Base-by-base conservation (phyloP, 2,888 invertebrate species). In the Oscheius onirici region DNA sequence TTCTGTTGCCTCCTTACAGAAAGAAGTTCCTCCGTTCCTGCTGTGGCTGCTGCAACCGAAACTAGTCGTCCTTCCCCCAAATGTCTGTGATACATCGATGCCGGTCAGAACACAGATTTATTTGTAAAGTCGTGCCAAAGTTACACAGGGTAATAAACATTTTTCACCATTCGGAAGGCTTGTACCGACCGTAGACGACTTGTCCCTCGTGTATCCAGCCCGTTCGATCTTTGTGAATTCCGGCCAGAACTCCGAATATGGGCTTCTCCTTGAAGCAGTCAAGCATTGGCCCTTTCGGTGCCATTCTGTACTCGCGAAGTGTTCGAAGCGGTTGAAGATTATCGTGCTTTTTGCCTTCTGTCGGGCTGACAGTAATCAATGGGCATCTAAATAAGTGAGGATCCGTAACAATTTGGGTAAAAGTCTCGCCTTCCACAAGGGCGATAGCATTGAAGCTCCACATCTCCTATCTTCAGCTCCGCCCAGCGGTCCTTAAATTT, bases 401-500 rank as follows among this genome's bases (percentile, higher is more conserved):
- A 43, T 43, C 13, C 43, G 43, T 43, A 11, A 43, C 13, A 43
- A 43, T 43, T 43, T 11, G 10, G 10, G n/a, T n/a, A n/a, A 49
- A n/a, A 49, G 20, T 17, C 20, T 11, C 24, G 66, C 83, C 83
- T 61, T 2, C 84, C 82, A 69, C 85, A 84, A 13, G 85, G 85
- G 55, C 80, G 79, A 75, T 77, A 84, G 63, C 83, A 83, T 46
- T 80, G 80, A 55, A 85, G 71, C 63, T 84, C 73, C 6, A 79
- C 80, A 5, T 77, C 80, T 11, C 85, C 85, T n/a, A 85, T 78
- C 5, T 80, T 76, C 26, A 85, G 63, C 44, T 84, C 80, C 40
- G 78, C 69, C 85, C 85, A 85, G 43, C 72, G 71, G 51, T 85
- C 85, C n/a, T n/a, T n/a, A n/a, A n/a, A n/a, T n/a, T n/a, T n/a